These are phyloP conservation scores for Cyrtorhinus lividipennis DNA, from an alignment of 1,140 invertebrate genomes.

Conservation along the genomic window DNA sequence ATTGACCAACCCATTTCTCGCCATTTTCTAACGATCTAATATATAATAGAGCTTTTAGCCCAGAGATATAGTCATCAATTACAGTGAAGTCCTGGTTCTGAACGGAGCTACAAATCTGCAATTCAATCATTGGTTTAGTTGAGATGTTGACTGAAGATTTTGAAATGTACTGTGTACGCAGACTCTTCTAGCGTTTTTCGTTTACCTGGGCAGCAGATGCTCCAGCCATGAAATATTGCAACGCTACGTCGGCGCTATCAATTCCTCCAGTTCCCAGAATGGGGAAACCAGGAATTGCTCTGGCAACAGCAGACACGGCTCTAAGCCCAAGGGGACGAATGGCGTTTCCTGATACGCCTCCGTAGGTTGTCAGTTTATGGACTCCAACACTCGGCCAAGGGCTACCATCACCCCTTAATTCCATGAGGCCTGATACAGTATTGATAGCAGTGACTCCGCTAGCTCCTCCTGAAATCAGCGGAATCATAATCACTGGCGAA, in stretches of 20 bases:
- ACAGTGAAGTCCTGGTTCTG: conserved; percentile 98
- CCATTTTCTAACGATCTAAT: conserved; percentile 48
- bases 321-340: conserved; percentile 82
- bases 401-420: conserved; percentile 55
- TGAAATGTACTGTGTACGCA: too few species aligned
- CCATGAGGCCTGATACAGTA: conserved; percentile 89
- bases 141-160: too few species aligned
- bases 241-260: conserved; percentile 82
- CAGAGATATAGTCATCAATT: conserved; percentile 83
- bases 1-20: conserved; percentile 81
- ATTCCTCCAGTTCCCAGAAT: conserved; percentile 93
- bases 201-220: conserved; percentile 78
- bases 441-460: conserved; percentile 94
- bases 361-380: conserved; percentile 76
- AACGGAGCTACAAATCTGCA: conserved; percentile 80
- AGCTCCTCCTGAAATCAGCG: conserved; percentile 50
- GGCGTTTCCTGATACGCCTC: conserved; percentile 91
- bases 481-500: too few species aligned
- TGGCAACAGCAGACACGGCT: conserved; percentile 75
- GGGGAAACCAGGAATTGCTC: conserved; percentile 68
- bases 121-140: too few species aligned
- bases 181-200: too few species aligned
- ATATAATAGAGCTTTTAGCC: conserved; percentile 80
- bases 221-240: conserved; percentile 87
- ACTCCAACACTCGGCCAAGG: conserved; percentile 87